These are phyloP conservation scores for Pedionomus torquatus DNA, from an alignment of 2,113 vertebrate genomes.

Conservation along the genomic window DNA sequence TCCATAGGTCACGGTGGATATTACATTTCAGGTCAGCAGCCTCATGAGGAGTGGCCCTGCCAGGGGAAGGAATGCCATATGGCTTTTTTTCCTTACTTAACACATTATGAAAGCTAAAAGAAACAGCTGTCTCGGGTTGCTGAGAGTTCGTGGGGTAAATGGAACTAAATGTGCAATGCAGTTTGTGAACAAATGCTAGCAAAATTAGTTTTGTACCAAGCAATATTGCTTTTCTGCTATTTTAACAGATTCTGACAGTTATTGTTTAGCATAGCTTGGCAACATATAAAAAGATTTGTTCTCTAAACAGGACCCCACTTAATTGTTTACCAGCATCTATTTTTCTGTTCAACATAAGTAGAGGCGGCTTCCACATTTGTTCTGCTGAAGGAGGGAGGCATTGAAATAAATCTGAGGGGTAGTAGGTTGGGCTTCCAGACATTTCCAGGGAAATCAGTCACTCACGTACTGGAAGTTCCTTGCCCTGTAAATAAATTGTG, in stretches of 20 bases:
- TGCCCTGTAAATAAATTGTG: background rate
- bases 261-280: background rate
- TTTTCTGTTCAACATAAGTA: background rate
- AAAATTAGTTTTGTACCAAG: background rate
- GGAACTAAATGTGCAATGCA: background rate
- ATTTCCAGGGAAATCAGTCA: background rate
- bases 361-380: background rate
- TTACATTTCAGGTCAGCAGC: conserved; percentile 22
- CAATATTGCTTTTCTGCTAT: background rate
- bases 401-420: background rate
- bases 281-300: background rate
- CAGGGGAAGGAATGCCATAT: conserved; percentile 48
- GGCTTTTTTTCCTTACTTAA: background rate
- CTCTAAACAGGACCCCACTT: background rate
- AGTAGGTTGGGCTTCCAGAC: background rate
- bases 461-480: background rate
- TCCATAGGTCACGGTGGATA: background rate
- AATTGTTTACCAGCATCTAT: background rate
- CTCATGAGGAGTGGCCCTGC: conserved; percentile 24
- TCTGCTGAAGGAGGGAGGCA: background rate
- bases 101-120: conserved; percentile 9
- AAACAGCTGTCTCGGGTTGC: background rate
- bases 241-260: background rate
- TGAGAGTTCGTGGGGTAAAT: background rate
- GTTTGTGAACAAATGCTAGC: background rate